Evolutionary conservation across 1,140 invertebrate genomes (phyloP), one percentile per base, ranked within the genome.

Genomic region (Hormaphis cornu): DNA sequence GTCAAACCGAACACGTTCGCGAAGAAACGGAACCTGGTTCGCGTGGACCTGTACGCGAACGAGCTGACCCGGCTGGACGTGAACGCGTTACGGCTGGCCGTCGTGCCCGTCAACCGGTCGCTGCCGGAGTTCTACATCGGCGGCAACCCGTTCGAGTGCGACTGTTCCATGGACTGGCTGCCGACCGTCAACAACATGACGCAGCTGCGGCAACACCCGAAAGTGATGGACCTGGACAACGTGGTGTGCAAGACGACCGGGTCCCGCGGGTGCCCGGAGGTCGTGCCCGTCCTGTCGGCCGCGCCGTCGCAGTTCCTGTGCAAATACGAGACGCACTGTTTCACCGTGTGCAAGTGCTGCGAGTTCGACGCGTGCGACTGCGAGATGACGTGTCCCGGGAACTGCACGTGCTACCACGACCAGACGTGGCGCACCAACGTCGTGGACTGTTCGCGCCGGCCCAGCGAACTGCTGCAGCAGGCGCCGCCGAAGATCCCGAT

Each of bases 361-460:
- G 92, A 95, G 74, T 95, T 93, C 76, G 91, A 95, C 76, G 91
- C 91, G 53, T 96, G 93, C 78, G 93, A 95, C 78, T 95, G 93
- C 79, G 90, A 94, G 80, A 95, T 95, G 91, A 93, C 88, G 4
- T 96, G 92, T 75, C 93, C 93, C 2, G 84, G 85, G 71, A 91
- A 93, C 75, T 96, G 92, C 80, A 89, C 89, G 70, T 96, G 92
- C 76, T 95, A 93, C 78, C 89, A 93, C 79, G 91, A 95, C 75
- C 88, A 91, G 76, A 89, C 91, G 16, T 95, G 92, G 91, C 89
- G 89, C 71, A 90, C 89, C 30, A 95, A 95, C 77, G 89, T 94
- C 6, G 91, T 95, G 3, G 91, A 95, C 75, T 95, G 92, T 79
- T 91, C 90, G 28, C 83, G 86, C 1, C 85, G 89, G 72, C 83